A percentile compares a stretch with the other conserved stretches of the same genome.
Conservation (phyloP, 2,113 vertebrate genomes). For the Oryzias celebensis region DNA sequence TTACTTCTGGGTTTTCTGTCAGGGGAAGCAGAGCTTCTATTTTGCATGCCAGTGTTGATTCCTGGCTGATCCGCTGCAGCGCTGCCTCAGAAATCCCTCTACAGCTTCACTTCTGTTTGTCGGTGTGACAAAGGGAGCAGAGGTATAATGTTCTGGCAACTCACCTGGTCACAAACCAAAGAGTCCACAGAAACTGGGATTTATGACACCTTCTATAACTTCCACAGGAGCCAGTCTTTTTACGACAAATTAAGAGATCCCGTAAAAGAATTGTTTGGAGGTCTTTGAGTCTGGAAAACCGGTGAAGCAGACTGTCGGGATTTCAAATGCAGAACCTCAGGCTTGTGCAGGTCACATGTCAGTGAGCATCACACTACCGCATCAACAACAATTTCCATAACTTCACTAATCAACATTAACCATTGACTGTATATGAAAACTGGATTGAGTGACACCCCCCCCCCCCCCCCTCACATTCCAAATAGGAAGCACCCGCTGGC, state of each 20-base stretch:
- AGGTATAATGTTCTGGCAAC: conserved; percentile 28
- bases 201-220: not conserved
- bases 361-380: conserved; percentile 6
- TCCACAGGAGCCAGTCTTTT: not conserved
- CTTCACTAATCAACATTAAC: not conserved
- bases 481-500: too few species aligned
- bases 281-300: conserved; percentile 2
- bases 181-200: conserved; percentile 2
- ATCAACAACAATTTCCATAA: conserved; percentile 2
- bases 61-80: conserved; percentile 39
- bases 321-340: not conserved
- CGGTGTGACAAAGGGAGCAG: conserved; percentile 18
- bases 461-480: too few species aligned
- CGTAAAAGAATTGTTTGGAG: not conserved
- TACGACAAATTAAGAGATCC: not conserved
- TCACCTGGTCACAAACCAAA: conserved; percentile 19
- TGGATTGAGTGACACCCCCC: too few species aligned
- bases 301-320: not conserved
- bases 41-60: conserved; percentile 46
- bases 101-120: conserved; percentile 32
- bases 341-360: conserved; percentile 4
- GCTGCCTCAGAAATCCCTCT: conserved; percentile 32
- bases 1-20: conserved; percentile 38
- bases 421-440: too few species aligned
- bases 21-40: conserved; percentile 35